Base-by-base conservation (phyloP, 2,113 vertebrate genomes). In the Ochotona curzoniae region DNA sequence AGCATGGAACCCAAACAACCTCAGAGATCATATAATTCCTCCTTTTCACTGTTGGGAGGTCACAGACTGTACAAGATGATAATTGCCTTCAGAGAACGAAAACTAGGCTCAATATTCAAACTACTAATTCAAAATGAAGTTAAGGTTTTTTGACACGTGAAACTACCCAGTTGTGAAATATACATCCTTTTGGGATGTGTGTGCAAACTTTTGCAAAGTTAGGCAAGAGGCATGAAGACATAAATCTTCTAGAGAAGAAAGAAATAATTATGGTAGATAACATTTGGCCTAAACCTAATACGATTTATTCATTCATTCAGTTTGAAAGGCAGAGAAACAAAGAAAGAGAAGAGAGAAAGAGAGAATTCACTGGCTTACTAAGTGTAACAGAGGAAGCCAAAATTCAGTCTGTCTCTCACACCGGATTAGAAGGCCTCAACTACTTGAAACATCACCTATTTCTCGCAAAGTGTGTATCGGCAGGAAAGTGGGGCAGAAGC, bases 61-160 rank as follows among this genome's bases (percentile, higher is more conserved):
- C 51, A 61, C 11, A 67, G 17, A 3, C 8, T 17, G 7, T 69
- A 82, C 1, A 63, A 73, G 70, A 85, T 35, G 28, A 20, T 86
- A 26, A 93, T 7, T 83, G 83, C 86, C 63, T 71, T 80, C 70
- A 44, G 11, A 86, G 82, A n/a, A 44, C 6, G 38, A 87, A 87
- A 83, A 57, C 18, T 26, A 26, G 54, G 26, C n/a, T 90, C 26
- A 81, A 84, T 93, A 66, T 66, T 6, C 0, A 84, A 2, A 18
- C 11, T 14, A 57, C 54, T 57, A 57, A 57, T 57, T 57, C 54
- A 80, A 10, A 70, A 83, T 32, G 93, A 82, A 91, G 85, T 47
- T 60, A 12, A 94, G 17, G 66, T 73, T 93, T 76, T 78, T 38
- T 78, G 69, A 63, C 7, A 83, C 82, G 5, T 38, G 49, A 60